Evolutionary conservation across 2,113 vertebrate genomes (phyloP), one percentile per base, ranked within the genome.

Genomic region (Lepisosteus osseus): DNA sequence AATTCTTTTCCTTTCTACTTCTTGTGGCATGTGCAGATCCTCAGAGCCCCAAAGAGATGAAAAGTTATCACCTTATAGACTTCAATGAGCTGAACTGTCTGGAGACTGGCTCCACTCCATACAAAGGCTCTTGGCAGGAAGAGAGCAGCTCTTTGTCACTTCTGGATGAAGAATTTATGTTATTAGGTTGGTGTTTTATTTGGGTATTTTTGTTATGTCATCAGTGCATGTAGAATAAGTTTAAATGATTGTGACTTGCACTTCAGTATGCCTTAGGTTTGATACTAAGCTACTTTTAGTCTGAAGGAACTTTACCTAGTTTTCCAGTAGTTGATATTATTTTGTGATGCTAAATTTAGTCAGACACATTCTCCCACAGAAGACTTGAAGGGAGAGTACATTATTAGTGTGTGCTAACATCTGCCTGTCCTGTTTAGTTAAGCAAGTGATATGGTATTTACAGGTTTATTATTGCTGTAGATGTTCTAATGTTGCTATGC

Each of bases 41-140:
- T 6, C 63, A 5, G 42, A 83, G 87, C 69, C 73, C 81, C 0
- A 71, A 76, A 15, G 81, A 81, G 61, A 73, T 77, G 7, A 94
- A 85, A 79, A 94, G 84, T 76, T 94, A 94, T 65, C 85, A 92
- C 1, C 86, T 97, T 67, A 94, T 97, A 1, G 94, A 96, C 80
- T 84, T 97, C 69, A 92, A 91, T 0, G 90, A 89, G 0, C 72
- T 89, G 75, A 92, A 91, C 75, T 77, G 75, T 6, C 79, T 79
- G 0, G 74, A 72, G 67, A 61, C 40, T 0, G n/a, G 1, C 0
- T 7, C 54, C 13, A 72, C 41, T 54, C 0, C 2, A 3, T 5
- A 59, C 3, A 0, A 69, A 7, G 71, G 47, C 0, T 2, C 0
- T 0, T 15, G 15, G 42, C 74, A 5, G 6, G 40, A 51, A 69